phyloP scores from a whole-genome alignment of 2,113 vertebrate species.

The Phainopepla nitens region DNA sequence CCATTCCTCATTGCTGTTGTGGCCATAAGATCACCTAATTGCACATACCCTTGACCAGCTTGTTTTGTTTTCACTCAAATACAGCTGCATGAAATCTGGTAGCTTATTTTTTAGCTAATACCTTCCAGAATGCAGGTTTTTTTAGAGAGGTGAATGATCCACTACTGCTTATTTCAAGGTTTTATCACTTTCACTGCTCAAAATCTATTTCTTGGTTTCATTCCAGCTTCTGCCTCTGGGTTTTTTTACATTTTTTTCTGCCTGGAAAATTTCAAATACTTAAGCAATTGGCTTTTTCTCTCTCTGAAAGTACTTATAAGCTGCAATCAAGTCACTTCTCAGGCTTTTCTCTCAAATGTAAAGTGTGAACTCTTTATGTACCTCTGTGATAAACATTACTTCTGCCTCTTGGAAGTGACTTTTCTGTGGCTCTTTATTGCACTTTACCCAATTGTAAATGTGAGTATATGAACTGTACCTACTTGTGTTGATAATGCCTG shows the following conservation, averaged over 20 bases:
- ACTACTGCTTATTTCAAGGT: neutral
- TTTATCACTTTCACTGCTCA: neutral
- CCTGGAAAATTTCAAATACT: neutral
- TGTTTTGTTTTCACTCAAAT: neutral
- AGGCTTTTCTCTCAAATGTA: neutral
- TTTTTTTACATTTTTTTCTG: neutral
- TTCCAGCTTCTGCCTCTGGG: neutral
- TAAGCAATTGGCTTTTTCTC: neutral
- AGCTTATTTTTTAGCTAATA: neutral
- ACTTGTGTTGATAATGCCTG: neutral
- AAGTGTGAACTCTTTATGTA: neutral
- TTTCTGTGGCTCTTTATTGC: neutral
- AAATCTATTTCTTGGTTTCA: neutral
- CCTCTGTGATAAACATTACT: neutral
- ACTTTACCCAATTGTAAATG: neutral
- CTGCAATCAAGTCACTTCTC: neutral
- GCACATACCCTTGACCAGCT: neutral
- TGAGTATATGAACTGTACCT: neutral
- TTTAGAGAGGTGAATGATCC: neutral
- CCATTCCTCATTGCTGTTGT: neutral
- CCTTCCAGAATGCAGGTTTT: neutral
- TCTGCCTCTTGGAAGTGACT: neutral
- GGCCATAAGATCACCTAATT: neutral
- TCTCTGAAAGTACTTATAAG: neutral
- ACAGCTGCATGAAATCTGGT: neutral